phyloP scores from a whole-genome alignment of 2,113 vertebrate genomes.

The Crotophaga sulcirostris region DNA sequence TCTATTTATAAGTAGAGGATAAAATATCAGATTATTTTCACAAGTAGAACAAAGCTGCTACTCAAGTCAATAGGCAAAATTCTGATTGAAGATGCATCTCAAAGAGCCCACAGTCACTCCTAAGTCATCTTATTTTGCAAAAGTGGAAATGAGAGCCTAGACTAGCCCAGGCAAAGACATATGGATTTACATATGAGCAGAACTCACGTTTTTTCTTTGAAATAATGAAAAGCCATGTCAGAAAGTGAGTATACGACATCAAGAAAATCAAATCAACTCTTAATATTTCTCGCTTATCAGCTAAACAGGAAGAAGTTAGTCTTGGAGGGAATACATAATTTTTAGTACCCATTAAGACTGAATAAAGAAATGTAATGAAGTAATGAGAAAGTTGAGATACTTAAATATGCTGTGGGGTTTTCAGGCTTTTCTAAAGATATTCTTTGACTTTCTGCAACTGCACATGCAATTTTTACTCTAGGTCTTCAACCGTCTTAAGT shows the following conservation, averaged over 20 bases:
- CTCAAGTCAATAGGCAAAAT: background rate
- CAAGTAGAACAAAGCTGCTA: background rate
- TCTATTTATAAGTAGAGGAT: background rate
- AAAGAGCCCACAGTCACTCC: background rate
- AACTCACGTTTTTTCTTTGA: background rate
- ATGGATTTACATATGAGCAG: background rate
- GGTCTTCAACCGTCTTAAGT: background rate
- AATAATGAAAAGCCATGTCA: background rate
- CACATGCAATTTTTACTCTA: background rate
- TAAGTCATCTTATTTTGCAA: background rate
- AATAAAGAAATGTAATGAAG: background rate
- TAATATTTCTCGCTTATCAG: background rate
- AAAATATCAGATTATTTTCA: background rate
- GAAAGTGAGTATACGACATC: background rate
- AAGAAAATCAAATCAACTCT: background rate
- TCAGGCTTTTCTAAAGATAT: background rate
- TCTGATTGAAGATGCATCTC: background rate
- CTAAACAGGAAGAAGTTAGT: background rate
- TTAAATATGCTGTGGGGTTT: background rate
- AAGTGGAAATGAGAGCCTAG: background rate
- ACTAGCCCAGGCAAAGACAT: background rate
- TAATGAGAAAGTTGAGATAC: background rate
- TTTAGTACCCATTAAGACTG: background rate
- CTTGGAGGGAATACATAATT: background rate
- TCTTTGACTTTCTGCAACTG: background rate